These are phyloP conservation scores for Probaryconus sp. DNA, from an alignment of 1,140 invertebrate genomes.

Conservation along the genomic window DNA sequence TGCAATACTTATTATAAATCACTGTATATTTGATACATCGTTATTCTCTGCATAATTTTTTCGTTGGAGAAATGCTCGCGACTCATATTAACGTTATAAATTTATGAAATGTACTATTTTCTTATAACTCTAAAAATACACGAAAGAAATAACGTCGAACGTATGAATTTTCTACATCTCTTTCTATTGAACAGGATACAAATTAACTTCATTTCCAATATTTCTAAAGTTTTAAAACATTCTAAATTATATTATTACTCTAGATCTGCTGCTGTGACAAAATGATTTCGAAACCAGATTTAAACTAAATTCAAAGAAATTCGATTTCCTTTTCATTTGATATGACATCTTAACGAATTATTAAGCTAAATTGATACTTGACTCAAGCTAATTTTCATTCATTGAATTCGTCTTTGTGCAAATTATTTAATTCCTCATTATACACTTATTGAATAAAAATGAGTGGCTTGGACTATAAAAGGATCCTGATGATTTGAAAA, in stretches of 20 bases:
- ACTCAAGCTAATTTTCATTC: constrained; percentile 30
- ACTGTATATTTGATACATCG: too few relatives aligned
- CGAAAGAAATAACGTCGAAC: too few relatives aligned
- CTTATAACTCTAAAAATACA: too few relatives aligned
- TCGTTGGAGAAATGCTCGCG: too few relatives aligned
- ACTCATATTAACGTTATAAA: too few relatives aligned
- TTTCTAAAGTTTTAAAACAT: constrained; percentile 7
- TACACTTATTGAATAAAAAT: constrained; percentile 8
- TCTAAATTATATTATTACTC: constrained; percentile 15
- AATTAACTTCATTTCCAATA: background rate
- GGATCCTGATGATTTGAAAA: too few relatives aligned
- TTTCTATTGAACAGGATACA: too few relatives aligned
- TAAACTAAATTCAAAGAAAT: constrained; percentile 30
- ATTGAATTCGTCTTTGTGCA: constrained; percentile 24
- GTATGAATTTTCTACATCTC: too few relatives aligned
- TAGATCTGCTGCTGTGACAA: constrained; percentile 11
- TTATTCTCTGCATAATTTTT: too few relatives aligned
- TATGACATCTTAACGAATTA: constrained; percentile 39
- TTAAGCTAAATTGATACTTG: constrained; percentile 36
- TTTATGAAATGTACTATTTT: too few relatives aligned
- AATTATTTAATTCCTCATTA: constrained; percentile 24
- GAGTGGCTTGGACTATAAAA: constrained; percentile 2
- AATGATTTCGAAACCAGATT: background rate
- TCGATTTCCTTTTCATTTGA: constrained; percentile 40
- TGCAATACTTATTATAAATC: too few relatives aligned